These are phyloP conservation scores for Colaptes auratus DNA, from an alignment of 2,113 vertebrate genomes.

Conservation along the genomic window DNA sequence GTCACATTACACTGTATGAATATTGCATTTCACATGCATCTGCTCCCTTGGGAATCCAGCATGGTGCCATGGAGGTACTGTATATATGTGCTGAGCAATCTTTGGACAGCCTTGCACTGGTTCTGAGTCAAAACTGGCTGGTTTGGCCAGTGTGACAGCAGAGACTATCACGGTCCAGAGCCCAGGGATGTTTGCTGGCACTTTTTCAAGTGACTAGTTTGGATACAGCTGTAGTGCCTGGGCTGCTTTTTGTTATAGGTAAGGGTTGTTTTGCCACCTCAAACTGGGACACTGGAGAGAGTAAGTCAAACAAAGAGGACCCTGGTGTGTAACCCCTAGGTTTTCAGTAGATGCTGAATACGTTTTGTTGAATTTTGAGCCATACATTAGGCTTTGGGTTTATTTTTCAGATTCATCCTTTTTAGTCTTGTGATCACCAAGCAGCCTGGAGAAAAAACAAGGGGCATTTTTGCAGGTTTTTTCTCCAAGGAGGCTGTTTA, in stretches of 20 bases:
- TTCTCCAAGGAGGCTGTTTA: not conserved
- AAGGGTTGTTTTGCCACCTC: not conserved
- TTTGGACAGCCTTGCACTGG: not conserved
- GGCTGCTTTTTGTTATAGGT: not conserved
- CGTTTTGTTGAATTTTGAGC: not conserved
- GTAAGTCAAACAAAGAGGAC: not conserved
- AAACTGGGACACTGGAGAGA: not conserved
- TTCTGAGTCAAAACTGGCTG: not conserved
- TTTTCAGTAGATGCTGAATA: not conserved
- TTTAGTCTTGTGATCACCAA: not conserved
- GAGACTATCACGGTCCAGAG: not conserved
- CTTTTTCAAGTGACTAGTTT: not conserved
- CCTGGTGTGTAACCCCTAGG: not conserved
- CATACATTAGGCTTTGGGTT: not conserved
- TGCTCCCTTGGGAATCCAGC: not conserved
- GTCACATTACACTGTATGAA: not conserved
- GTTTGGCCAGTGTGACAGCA: not conserved
- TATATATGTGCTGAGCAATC: rapidly evolving
- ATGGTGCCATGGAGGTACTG: not conserved
- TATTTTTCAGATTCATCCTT: not conserved
- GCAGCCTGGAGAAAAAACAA: not conserved
- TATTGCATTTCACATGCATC: not conserved
- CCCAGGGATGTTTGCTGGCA: not conserved
- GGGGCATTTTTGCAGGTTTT: not conserved
- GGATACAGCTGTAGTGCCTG: not conserved